Base-by-base conservation (phyloP, 2,113 vertebrate species). In the Lethenteron camtschaticum region DNA sequence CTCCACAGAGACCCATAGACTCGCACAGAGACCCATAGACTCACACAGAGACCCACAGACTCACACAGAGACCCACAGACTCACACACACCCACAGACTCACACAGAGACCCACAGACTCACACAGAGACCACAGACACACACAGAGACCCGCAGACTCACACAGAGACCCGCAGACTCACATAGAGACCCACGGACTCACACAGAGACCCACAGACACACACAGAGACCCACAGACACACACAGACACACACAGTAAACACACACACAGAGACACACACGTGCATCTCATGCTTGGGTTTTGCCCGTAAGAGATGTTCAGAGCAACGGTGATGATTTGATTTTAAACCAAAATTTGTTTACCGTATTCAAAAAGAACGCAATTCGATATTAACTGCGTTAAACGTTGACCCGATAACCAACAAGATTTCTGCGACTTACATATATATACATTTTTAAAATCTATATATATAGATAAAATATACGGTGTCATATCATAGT, bases 31-130 rank as follows among this genome's bases (percentile, higher is more conserved):
- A 56, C 13, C 1, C 12, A n/a, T 75, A 72, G 14, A 82, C 81
- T 68, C 72, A 72, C 72, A 74, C 77, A 57, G 79, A 81, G 70
- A 68, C n/a, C 7, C 13, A 55, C 2, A 68, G 20, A 24, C 20
- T 24, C 60, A 13, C 16, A 71, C 63, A 20, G n/a, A 56, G 2
- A 69, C 55, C 56, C 56, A 69, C 12, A 56, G 55, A 9, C 59
- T n/a, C 59, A 24, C 9, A 56, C 20, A 24, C 2, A 24, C 2
- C 20, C 20, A 24, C 3, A 24, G 20, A 24, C 20, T n/a, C 59
- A 14, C 12, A 56, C 20, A 3, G 20, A 24, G 20, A 24, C 20
- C 20, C 20, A 24, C 3, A 24, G 20, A 24, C 20, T 3, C 20
- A 24, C 60, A 69, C 68, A 7, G 5, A 13, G 4, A 69, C 68